phyloP scores from a whole-genome alignment of 2,797 vertebrate genomes.

The Petrocephalus schoutedeni region DNA sequence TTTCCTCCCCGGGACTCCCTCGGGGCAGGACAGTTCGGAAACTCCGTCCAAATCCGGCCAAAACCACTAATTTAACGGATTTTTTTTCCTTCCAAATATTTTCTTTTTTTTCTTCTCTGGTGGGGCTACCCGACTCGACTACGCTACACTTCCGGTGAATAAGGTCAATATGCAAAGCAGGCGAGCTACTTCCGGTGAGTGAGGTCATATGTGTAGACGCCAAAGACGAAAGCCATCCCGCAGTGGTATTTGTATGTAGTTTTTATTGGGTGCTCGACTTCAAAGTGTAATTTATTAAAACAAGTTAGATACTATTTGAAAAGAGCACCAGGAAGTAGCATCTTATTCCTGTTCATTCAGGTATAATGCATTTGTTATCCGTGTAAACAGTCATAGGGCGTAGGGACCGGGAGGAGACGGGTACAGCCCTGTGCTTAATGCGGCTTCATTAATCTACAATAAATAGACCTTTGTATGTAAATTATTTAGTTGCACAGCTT shows the following conservation, averaged over 20 bases:
- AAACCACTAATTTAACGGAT: conserved; percentile 56
- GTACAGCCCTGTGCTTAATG: not conserved
- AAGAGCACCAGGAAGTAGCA: not conserved
- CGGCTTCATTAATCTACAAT: not conserved
- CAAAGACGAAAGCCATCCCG: too few species aligned
- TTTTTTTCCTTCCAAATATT: conserved; percentile 45
- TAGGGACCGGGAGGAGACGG: not conserved
- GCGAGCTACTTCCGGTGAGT: conserved; percentile 19
- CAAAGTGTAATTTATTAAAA: not conserved
- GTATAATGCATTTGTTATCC: not conserved
- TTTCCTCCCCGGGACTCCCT: conserved; percentile 58
- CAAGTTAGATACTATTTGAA: not conserved
- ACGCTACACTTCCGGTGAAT: conserved; percentile 49
- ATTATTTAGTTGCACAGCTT: not conserved
- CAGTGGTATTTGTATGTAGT: too few species aligned
- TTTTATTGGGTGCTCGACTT: not conserved
- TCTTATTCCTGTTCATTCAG: not conserved
- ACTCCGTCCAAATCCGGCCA: conserved; percentile 68
- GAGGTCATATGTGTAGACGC: not conserved
- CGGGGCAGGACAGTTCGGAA: conserved; percentile 67
- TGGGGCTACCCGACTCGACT: conserved; percentile 41
- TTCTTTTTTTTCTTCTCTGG: conserved; percentile 52
- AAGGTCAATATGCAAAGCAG: conserved; percentile 25
- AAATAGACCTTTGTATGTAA: not conserved
- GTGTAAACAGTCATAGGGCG: not conserved